Evolutionary conservation across 1,140 invertebrate genomes (phyloP), one percentile per base, ranked within the genome.

Genomic region (Pemphigus obesinymphae): DNA sequence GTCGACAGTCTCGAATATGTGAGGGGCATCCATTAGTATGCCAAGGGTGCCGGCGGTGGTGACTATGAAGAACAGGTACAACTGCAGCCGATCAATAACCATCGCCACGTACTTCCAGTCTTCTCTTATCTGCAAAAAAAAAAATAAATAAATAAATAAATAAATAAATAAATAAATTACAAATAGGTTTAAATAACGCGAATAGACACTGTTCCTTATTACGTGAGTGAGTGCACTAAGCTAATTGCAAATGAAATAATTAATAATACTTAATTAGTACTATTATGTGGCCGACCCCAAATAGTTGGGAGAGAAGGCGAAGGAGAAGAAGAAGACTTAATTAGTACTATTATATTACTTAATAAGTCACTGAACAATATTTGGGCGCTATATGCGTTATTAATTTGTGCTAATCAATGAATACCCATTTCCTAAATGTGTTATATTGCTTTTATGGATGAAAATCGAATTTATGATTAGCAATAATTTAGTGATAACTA

Each of bases 51-150:
- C 94, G 15, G 94, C 93, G n/a, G 96, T 94, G 34, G 98, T 99
- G 13, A 99, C 96, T 66, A 96, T 91, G 88, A 99, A 97, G 89
- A 99, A 99, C 84, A 99, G 93, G 87, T 97, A 97, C 82, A 99
- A 90, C 86, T 99, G 95, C 70, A 99, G 89, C 85, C 98, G 92
- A 90, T 99, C 98, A 85, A 99, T 97, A 43, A 99, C 97, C 95
- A 99, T 98, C 45, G 97, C 97, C 10, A 99, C 97, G 87, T 99
- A 99, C 86, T 99, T 99, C 98, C 98, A 99, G 88, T 99, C 98
- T 88, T 98, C 97, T 82, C 96, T 91, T 82, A 97, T 96, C 96
- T 98, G 87, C 37, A 90, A 89, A 40, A 3, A 73, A 50, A 82
- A 61, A 82, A 72, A 70, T 37, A n/a, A n/a, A n/a, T n/a, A n/a